phyloP scores from a whole-genome alignment of 35 echinoderm and acorn worm genomes.

The Lytechinus pictus region DNA sequence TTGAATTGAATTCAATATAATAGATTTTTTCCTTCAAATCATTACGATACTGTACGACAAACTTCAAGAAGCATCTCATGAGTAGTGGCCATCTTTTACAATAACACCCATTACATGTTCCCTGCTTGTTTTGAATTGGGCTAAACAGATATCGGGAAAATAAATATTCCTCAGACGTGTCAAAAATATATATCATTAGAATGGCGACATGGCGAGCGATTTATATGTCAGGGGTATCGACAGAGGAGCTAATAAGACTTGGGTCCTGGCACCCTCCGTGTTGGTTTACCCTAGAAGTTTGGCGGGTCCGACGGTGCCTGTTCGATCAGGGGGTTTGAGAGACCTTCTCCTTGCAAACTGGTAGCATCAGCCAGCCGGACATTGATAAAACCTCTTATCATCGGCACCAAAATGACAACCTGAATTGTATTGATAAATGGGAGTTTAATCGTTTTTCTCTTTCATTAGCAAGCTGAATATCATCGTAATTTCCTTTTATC shows the following conservation, averaged over 20 bases:
- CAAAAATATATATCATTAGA: neutral
- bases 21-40: too few species aligned
- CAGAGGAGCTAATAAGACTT: neutral
- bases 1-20: too few species aligned
- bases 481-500: too few species aligned
- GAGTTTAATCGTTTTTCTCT: too few species aligned
- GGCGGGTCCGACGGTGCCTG: neutral
- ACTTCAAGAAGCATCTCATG: too few species aligned
- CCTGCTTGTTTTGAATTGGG: neutral
- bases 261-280: neutral
- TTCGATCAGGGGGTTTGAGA: neutral
- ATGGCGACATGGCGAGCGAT: neutral
- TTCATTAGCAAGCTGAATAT: too few species aligned
- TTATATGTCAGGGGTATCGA: neutral
- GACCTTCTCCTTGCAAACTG: neutral
- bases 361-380: neutral
- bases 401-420: neutral
- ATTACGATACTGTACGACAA: too few species aligned
- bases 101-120: neutral
- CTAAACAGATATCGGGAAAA: neutral
- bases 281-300: neutral
- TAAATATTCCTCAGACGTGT: neutral
- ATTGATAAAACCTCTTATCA: neutral
- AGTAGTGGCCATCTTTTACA: neutral
- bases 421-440: neutral